A percentile compares a stretch with the other conserved stretches of the same genome.
Evolutionary conservation across 2,113 vertebrate species (phyloP).

Genomic region (Platichthys stellatus): DNA sequence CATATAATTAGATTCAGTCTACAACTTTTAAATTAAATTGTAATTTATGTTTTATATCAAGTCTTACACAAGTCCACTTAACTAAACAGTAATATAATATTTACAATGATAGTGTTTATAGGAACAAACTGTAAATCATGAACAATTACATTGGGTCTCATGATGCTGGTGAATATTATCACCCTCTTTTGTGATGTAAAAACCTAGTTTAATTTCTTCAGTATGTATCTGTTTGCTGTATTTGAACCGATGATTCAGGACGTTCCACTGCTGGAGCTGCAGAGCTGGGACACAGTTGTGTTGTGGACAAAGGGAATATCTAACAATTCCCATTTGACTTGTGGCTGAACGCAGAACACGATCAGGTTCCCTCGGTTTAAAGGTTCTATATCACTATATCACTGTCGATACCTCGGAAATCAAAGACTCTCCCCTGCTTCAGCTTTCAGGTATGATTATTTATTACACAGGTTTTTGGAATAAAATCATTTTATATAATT

Average conservation of each 20-base stretch:
- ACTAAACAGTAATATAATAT: not conserved
- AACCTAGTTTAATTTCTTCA: not conserved
- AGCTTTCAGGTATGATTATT: not conserved
- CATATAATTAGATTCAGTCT: not conserved
- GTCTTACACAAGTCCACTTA: not conserved
- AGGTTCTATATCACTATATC: not conserved
- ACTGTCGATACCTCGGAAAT: not conserved
- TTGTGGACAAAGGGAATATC: not conserved
- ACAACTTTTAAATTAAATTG: constrained; percentile 6
- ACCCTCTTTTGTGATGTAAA: constrained; percentile 4
- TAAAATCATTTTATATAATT: no score
- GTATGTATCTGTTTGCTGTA: not conserved
- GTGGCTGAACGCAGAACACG: constrained; percentile 1
- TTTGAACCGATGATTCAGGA: not conserved
- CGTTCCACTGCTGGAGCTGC: not conserved
- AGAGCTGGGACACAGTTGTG: not conserved
- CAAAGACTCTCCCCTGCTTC: not conserved
- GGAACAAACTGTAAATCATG: not conserved
- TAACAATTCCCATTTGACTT: constrained; percentile 11
- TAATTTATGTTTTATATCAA: not conserved
- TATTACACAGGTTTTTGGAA: not conserved
- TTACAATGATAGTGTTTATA: not conserved
- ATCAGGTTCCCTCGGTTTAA: constrained; percentile 7
- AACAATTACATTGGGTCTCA: not conserved
- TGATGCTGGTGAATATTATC: not conserved